A percentile compares a stretch with the other conserved stretches of the same genome.
Conservation (phyloP, 2,888 invertebrate species). For the Urechis unicinctus region DNA sequence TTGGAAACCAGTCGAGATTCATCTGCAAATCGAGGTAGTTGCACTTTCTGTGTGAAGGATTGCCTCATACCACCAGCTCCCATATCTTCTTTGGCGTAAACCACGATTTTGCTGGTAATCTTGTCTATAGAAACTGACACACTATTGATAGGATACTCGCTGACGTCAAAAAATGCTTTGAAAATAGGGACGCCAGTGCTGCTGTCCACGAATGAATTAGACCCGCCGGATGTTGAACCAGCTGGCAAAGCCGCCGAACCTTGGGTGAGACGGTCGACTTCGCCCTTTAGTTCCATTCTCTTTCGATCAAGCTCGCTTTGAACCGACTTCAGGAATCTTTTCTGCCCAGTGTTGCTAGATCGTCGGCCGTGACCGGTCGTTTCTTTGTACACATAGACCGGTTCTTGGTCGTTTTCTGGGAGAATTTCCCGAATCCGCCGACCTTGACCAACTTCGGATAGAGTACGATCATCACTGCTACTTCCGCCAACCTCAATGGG, state of each 20-base stretch:
- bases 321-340: constrained; percentile 14
- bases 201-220: constrained; percentile 18
- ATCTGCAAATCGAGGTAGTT: constrained; percentile 20
- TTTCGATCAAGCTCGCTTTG: constrained; percentile 19
- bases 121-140: constrained; percentile 15
- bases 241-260: neutral
- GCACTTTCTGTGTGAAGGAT: constrained; percentile 18
- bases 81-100: constrained; percentile 5
- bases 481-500: too few relatives aligned
- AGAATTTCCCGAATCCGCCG: too few relatives aligned
- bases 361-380: too few relatives aligned
- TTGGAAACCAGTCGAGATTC: constrained; percentile 13
- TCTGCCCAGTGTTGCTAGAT: too few relatives aligned
- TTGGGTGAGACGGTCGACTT: constrained; percentile 7
- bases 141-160: constrained; percentile 8
- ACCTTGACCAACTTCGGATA: too few relatives aligned
- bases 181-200: constrained; percentile 13
- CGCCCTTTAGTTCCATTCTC: constrained; percentile 15
- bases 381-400: too few relatives aligned
- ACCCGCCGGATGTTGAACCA: neutral
- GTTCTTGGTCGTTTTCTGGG: too few relatives aligned
- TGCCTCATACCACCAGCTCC: constrained; percentile 7
- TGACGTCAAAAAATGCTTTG: constrained; percentile 18
- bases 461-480: too few relatives aligned
- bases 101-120: constrained; percentile 10